Conservation (phyloP, 92 coral and sea anemone species). For the Zoanthus sansibaricus region DNA sequence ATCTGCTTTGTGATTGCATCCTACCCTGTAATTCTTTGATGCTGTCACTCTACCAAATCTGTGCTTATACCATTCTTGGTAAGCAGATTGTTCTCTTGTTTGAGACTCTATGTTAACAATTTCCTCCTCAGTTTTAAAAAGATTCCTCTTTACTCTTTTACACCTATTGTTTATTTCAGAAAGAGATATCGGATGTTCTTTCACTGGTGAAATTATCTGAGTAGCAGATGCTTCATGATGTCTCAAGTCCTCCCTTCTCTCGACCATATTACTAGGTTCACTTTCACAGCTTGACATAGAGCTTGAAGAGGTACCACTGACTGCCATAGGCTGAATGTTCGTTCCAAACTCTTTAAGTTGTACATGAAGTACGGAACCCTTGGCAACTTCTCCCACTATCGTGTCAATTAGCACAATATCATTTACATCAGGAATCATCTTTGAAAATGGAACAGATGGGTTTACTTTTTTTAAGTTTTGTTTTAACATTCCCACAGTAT, state of each 20-base stretch:
- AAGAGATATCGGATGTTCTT: conserved; percentile 42
- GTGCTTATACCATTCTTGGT: conserved; percentile 40
- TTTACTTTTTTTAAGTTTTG: conserved; percentile 33
- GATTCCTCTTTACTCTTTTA: conserved; percentile 49
- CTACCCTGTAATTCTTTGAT: conserved; percentile 65
- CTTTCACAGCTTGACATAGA: conserved; percentile 3
- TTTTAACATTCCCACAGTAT: conserved; percentile 62
- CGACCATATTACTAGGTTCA: neutral
- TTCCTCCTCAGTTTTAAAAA: conserved; percentile 48
- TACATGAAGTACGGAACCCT: conserved; percentile 70
- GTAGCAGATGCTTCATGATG: conserved; percentile 8
- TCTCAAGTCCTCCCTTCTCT: conserved; percentile 9
- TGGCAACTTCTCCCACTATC: conserved; percentile 65
- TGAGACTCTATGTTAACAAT: conserved; percentile 30
- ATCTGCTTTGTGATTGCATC: conserved; percentile 62
- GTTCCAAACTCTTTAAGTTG: conserved; percentile 54
- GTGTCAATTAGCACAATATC: conserved; percentile 53
- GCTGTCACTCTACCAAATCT: conserved; percentile 45
- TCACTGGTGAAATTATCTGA: conserved; percentile 4
- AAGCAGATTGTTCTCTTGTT: conserved; percentile 42
- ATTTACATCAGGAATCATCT: conserved; percentile 60
- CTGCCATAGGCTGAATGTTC: conserved; percentile 1
- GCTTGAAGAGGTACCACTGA: conserved; percentile 5
- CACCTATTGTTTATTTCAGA: conserved; percentile 69
- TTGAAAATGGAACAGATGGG: conserved; percentile 63